Conservation (phyloP, 2,797 vertebrate genomes). For the Podarcis siculus region DNA sequence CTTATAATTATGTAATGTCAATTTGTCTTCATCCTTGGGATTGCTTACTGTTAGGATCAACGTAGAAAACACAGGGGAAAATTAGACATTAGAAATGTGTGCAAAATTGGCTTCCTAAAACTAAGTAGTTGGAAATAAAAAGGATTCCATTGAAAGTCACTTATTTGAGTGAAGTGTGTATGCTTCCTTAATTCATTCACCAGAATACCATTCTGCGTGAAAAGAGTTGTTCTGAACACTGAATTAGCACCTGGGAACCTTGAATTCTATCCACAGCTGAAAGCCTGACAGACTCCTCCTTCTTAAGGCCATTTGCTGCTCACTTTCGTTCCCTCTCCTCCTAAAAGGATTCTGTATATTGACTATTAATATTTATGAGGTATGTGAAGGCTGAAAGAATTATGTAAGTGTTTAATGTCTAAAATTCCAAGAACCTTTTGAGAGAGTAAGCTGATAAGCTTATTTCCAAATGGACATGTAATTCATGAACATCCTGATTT, state of each 20-base stretch:
- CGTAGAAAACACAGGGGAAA: neutral
- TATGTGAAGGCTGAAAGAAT: slow-evolving; percentile 1
- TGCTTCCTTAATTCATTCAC: slow-evolving; percentile 27
- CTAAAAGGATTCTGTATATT: slow-evolving; percentile 10
- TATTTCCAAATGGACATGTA: neutral
- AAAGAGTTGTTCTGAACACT: neutral
- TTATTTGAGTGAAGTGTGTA: neutral
- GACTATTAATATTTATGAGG: slow-evolving; percentile 14
- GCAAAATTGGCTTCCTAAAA: neutral
- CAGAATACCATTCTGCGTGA: slow-evolving; percentile 5
- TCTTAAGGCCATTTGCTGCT: neutral
- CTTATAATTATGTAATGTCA: neutral
- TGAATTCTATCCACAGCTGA: slow-evolving; percentile 9
- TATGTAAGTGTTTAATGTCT: neutral
- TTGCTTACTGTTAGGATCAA: slow-evolving; percentile 34
- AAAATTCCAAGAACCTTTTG: neutral
- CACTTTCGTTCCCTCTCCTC: neutral
- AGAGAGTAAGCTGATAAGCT: neutral
- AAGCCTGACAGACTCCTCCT: neutral
- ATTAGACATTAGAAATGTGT: neutral
- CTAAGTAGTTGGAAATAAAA: neutral
- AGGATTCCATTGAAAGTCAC: neutral
- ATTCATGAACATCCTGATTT: neutral
- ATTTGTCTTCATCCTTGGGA: neutral
- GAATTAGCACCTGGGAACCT: neutral